Percentiles rank a stretch among this genome's conserved stretches.
phyloP scores from a whole-genome alignment of 1,140 invertebrate genomes.

The Linepithema humile region DNA sequence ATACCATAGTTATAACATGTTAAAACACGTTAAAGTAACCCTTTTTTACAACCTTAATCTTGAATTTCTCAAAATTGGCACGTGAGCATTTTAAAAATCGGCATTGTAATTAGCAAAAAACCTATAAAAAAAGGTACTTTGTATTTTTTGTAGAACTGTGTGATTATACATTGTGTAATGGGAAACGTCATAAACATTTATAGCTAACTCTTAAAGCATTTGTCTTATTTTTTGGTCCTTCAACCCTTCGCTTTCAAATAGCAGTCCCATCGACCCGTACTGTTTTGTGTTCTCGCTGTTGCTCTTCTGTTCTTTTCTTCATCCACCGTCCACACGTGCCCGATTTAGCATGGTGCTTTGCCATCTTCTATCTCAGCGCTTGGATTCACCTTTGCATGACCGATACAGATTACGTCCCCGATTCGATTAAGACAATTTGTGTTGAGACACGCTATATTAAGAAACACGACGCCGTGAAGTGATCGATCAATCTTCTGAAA shows the following conservation, averaged over 20 bases:
- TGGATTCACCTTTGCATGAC: conserved; percentile 31
- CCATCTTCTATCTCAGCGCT: conserved; percentile 60
- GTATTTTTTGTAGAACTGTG: too few species aligned
- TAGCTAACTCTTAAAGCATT: not conserved
- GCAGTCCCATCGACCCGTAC: conserved; percentile 26
- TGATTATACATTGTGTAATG: conserved; percentile 6
- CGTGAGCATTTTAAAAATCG: too few species aligned
- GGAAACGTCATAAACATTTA: not conserved
- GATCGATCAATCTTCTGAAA: conserved; percentile 68
- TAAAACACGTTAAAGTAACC: too few species aligned
- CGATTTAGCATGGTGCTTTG: conserved; percentile 70
- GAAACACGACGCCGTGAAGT: conserved; percentile 29
- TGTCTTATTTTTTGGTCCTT: conserved; percentile 11
- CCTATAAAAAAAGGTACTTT: too few species aligned
- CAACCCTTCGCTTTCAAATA: conserved; percentile 50
- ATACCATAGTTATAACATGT: too few species aligned
- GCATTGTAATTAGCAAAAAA: too few species aligned
- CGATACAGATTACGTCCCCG: conserved; percentile 21
- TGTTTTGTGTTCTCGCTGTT: conserved; percentile 36
- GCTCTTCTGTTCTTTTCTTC: conserved; percentile 23
- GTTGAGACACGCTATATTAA: conserved; percentile 46
- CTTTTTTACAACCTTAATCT: too few species aligned
- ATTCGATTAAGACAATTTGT: conserved; percentile 68
- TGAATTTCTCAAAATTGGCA: too few species aligned
- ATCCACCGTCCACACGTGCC: conserved; percentile 56